Percentiles rank a stretch among this genome's conserved stretches.
phyloP scores from a whole-genome alignment of 2,113 vertebrate species.

The Nothoprocta pentlandii region DNA sequence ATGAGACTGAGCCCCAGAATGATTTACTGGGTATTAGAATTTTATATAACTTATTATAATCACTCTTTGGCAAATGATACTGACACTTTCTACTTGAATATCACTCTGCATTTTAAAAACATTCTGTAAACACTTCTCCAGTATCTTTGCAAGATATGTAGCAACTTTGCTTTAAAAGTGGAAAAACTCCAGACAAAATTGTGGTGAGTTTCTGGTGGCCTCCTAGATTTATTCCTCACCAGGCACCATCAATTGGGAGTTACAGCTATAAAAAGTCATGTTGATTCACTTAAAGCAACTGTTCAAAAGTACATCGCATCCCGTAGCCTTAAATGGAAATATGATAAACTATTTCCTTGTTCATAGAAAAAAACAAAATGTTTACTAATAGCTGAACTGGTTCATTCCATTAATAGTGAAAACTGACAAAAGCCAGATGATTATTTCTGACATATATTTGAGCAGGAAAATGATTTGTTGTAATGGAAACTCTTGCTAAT shows the following conservation, averaged over 20 bases:
- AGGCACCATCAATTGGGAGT: background rate
- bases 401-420: conserved; percentile 54
- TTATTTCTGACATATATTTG: conserved; percentile 73
- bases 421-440: conserved; percentile 62
- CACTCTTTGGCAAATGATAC: background rate
- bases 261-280: background rate
- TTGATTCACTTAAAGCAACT: conserved; percentile 1
- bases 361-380: conserved; percentile 26
- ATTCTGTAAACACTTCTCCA: background rate
- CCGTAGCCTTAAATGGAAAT: background rate
- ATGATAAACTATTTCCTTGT: conserved; percentile 44
- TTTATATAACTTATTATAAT: background rate
- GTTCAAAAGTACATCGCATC: background rate
- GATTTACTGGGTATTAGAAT: background rate
- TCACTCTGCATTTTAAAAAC: background rate
- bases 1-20: background rate
- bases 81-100: background rate
- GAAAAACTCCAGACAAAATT: background rate
- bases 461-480: conserved; percentile 44
- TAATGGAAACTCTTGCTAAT: conserved; percentile 67
- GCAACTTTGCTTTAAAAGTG: background rate
- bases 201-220: background rate
- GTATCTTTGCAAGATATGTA: background rate
- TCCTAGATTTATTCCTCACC: background rate
- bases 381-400: conserved; percentile 15